These are phyloP conservation scores for Epirrhoe alternata DNA, from an alignment of 2,888 invertebrate genomes.

Conservation along the genomic window DNA sequence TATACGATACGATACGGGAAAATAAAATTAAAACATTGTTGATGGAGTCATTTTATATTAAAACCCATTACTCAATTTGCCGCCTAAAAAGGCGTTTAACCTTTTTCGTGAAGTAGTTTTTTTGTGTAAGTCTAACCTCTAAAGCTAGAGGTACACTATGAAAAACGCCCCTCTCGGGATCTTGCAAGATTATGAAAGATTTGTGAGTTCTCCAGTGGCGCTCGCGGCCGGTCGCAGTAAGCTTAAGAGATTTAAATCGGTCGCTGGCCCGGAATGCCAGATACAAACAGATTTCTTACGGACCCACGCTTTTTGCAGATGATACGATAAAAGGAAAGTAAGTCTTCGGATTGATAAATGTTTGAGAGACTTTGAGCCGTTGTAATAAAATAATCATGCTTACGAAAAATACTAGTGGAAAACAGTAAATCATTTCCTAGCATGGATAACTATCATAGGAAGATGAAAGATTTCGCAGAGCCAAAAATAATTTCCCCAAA, in stretches of 20 bases:
- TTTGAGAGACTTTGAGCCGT: slow-evolving; percentile 16
- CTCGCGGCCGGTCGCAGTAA: slow-evolving; percentile 74
- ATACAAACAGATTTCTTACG: slow-evolving; percentile 82
- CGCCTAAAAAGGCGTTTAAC: slow-evolving; percentile 46
- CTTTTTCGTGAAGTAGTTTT: slow-evolving; percentile 55
- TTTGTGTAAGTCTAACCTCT: slow-evolving; percentile 51
- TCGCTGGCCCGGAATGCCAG: slow-evolving; percentile 81
- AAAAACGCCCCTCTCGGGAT: slow-evolving; percentile 79
- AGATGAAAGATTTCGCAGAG: slow-evolving; percentile 19
- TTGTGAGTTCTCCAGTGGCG: slow-evolving; percentile 81
- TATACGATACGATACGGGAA: slow-evolving; percentile 70
- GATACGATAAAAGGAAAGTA: slow-evolving; percentile 53
- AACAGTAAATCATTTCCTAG: neutral
- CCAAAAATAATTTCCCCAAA: slow-evolving; percentile 22
- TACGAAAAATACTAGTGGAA: neutral
- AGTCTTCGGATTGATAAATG: slow-evolving; percentile 34
- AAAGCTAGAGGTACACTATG: slow-evolving; percentile 67
- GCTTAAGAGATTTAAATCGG: slow-evolving; percentile 85
- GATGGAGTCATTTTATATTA: slow-evolving; percentile 57
- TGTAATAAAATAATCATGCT: neutral
- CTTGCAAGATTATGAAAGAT: slow-evolving; percentile 84
- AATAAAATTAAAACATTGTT: slow-evolving; percentile 73
- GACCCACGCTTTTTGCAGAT: slow-evolving; percentile 63
- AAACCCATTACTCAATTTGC: slow-evolving; percentile 51
- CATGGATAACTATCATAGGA: slow-evolving; percentile 1